Evolutionary conservation across 2,113 vertebrate species (phyloP), one percentile per base, ranked within the genome.

Genomic region (Tretioscincus oriximinensis): DNA sequence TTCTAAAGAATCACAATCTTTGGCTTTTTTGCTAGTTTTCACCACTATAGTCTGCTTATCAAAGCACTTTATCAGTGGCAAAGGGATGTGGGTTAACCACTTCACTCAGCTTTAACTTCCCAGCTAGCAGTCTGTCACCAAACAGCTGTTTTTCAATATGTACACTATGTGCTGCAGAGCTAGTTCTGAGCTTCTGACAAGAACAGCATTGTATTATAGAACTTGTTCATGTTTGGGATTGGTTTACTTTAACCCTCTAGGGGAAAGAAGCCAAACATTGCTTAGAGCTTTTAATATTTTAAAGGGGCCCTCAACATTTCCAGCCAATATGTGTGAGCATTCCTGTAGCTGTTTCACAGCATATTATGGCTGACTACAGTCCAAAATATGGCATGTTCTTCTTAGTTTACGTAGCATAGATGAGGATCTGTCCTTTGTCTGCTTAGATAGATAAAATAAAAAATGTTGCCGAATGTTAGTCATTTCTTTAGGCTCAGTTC

Each of bases 61-160:
- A 94, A 93, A 97, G 97, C 97, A 98, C 98, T 98, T 97, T 98
- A 98, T 99, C 97, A 94, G 96, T 94, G 93, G 95, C 92, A 93
- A 96, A 94, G 95, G 96, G 96, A 98, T 97, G 96, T 96, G 96
- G 97, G 97, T 94, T 96, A 93, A 96, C 94, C 96, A 94, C 95
- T 94, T 94, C 95, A 94, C 95, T 96, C 94, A 93, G 51, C 92
- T 93, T 77, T 1, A 90, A 86, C 93, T 93, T 93, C 95, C 95
- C 93, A 92, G 94, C 93, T 93, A 90, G 81, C 92, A 85, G 90
- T 92, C 93, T 95, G 95, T 96, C 95, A 95, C 93, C 95, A 91
- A 92, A 93, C 97, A 98, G 96, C 94, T 96, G 96, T 94, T 96
- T 94, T 93, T 94, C 96, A 95, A 88, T 95, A 94, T 84, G 69